phyloP scores from a whole-genome alignment of 2,113 vertebrate genomes.

The Channa argus region DNA sequence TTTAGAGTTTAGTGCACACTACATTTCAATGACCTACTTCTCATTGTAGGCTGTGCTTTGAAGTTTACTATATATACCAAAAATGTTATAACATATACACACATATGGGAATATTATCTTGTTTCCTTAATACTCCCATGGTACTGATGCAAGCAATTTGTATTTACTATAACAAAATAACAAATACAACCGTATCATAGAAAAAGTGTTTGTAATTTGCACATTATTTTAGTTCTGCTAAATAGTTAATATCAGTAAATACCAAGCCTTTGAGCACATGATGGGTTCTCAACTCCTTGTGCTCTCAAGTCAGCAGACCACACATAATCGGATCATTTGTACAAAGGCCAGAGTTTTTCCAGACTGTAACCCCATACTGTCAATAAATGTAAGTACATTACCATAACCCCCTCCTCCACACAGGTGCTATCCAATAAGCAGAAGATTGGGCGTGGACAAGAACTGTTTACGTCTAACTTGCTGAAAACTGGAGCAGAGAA shows the following conservation, averaged over 20 bases:
- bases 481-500: conserved; percentile 71
- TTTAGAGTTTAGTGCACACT: too few relatives aligned
- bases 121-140: too few relatives aligned
- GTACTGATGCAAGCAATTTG: too few relatives aligned
- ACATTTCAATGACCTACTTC: too few relatives aligned
- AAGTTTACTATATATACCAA: too few relatives aligned
- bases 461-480: conserved; percentile 71
- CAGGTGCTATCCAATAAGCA: conserved; percentile 62
- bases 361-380: not conserved
- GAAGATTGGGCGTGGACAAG: conserved; percentile 46
- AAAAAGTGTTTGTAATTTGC: not conserved
- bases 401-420: conserved; percentile 45
- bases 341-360: not conserved
- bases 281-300: not conserved
- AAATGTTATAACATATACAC: too few relatives aligned
- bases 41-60: too few relatives aligned
- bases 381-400: not conserved
- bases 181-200: not conserved
- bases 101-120: too few relatives aligned
- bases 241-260: not conserved
- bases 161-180: too few relatives aligned
- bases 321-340: not conserved
- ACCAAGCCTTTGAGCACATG: not conserved
- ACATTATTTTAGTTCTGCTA: not conserved
- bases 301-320: not conserved